Evolutionary conservation across 2,888 invertebrate species (phyloP), one percentile per base, ranked within the genome.

Genomic region (Microctonus aethiopoides): DNA sequence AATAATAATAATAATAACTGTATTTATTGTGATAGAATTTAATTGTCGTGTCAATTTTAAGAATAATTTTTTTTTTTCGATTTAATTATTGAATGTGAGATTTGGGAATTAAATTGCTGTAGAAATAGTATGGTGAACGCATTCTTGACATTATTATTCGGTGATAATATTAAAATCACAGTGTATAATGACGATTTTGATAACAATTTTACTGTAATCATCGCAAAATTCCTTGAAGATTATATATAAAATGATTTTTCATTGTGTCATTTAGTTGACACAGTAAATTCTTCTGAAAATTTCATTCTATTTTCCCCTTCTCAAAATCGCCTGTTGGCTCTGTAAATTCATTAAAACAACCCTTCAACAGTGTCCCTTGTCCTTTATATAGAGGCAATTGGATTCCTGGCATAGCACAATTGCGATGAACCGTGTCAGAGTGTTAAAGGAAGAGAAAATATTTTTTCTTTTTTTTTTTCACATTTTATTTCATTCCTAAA

Each of bases 301-400:
- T 26, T 52, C 13, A 54, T 13, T 5, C 10, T 0, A 26, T 26
- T 54, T 46, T 16, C 6, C 20, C 5, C 9, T 46, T 62, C 29
- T 10, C 24, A 2, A 7, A 26, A 22, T 24, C 63, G 65, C 16
- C 71, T 60, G 57, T 67, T 68, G 67, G 72, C 70, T 68, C 76
- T 79, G 83, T 81, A 81, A 82, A 83, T 84, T 82, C 83, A 83
- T 83, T 83, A 83, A 82, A 83, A 76, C 78, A 82, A 83, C 82
- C 84, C 84, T 83, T 81, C 81, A 81, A 74, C 72, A 77, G 72
- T 79, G 78, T 79, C 81, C 75, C 71, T 74, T 75, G 66, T 72
- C 60, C 16, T 16, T 46, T n/a, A 16, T 46, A n/a, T 20, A 46
- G 73, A 75, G 77, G 78, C 81, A 79, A 83, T 83, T 82, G 83